These are phyloP conservation scores for Stratiomys singularior DNA, from an alignment of 2,888 invertebrate species.

Conservation along the genomic window DNA sequence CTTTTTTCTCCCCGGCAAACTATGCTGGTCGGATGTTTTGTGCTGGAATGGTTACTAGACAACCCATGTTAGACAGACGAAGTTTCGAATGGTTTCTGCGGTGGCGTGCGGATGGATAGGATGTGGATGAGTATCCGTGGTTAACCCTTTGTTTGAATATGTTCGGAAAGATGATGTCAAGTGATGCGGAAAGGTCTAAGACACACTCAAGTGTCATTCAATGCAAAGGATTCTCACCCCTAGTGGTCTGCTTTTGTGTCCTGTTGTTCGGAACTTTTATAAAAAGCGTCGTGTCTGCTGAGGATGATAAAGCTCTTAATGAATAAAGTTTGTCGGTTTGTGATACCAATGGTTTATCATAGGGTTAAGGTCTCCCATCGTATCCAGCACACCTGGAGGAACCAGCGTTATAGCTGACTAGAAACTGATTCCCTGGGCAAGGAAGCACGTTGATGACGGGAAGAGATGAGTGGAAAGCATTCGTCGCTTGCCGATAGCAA, in stretches of 20 bases:
- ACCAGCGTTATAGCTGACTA: not conserved
- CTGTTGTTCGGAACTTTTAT: no score
- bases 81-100: constrained; percentile 1
- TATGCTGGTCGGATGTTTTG: not conserved
- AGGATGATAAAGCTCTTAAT: no score
- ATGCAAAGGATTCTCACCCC: no score
- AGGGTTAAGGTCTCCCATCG: not conserved
- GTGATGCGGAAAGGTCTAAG: no score
- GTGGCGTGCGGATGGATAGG: not conserved
- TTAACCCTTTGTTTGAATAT: constrained; percentile 15
- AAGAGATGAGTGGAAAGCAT: not conserved
- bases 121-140: not conserved
- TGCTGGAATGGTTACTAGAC: constrained; percentile 9
- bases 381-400: not conserved
- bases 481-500: not conserved
- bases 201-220: no score
- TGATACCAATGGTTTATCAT: no score
- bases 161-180: no score
- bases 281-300: no score
- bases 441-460: not conserved
- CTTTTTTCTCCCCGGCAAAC: not conserved
- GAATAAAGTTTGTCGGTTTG: no score
- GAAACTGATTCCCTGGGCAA: not conserved
- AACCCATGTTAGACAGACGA: not conserved
- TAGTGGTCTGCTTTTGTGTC: no score